A percentile compares a stretch with the other conserved stretches of the same genome.
phyloP scores from a whole-genome alignment of 2,797 vertebrate genomes.

The Hypotaenidia philippensis region DNA sequence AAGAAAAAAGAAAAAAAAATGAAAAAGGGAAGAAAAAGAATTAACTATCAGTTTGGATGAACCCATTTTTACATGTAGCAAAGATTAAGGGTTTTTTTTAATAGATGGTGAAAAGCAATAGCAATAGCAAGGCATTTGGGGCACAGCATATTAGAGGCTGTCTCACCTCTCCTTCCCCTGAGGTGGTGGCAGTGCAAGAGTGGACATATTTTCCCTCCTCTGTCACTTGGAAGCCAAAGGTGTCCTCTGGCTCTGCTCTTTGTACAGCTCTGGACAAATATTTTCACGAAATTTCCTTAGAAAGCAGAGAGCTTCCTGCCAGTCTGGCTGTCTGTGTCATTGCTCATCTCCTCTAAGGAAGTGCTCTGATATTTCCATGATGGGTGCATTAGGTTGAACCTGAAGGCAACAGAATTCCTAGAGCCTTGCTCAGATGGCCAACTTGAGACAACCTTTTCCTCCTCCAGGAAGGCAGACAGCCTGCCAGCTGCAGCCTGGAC shows the following conservation, averaged over 20 bases:
- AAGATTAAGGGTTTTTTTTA: background rate
- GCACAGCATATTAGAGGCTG: background rate
- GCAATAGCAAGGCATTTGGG: background rate
- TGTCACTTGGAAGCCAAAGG: background rate
- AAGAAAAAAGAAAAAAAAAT: background rate
- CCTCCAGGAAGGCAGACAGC: slow-evolving; percentile 63
- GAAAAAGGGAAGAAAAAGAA: background rate
- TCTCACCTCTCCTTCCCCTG: background rate
- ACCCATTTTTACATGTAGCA: background rate
- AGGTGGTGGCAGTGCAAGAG: background rate
- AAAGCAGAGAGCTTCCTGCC: background rate
- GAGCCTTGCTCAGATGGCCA: background rate
- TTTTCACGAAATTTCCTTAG: background rate
- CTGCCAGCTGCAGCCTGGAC: slow-evolving; percentile 51
- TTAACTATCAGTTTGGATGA: background rate
- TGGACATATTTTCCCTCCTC: background rate
- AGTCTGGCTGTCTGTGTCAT: fast-evolving
- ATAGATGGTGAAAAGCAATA: background rate
- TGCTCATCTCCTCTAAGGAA: background rate
- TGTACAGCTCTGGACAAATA: background rate
- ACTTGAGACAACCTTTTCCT: background rate
- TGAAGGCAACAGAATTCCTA: background rate
- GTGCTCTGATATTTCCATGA: background rate
- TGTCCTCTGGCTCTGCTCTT: background rate
- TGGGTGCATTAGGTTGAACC: background rate